These are phyloP conservation scores for Knipowitschia caucasica DNA, from an alignment of 2,797 vertebrate genomes.

Conservation along the genomic window DNA sequence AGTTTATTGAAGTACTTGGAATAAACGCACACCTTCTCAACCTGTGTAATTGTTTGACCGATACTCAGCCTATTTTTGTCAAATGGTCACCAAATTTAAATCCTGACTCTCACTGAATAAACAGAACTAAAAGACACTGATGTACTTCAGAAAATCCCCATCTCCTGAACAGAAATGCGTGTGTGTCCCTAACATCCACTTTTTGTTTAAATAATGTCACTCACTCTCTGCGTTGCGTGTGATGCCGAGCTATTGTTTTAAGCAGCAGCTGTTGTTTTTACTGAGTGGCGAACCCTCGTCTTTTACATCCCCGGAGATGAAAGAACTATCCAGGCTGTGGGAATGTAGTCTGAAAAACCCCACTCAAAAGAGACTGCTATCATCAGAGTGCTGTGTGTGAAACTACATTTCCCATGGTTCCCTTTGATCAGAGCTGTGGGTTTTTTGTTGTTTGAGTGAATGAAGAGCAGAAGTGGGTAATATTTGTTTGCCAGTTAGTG, in stretches of 20 bases:
- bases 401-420: constrained; percentile 72
- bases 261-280: constrained; percentile 80
- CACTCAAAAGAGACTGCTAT: constrained; percentile 62
- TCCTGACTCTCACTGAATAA: constrained; percentile 3
- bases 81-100: background rate
- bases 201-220: constrained; percentile 12
- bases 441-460: constrained; percentile 31
- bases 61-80: background rate
- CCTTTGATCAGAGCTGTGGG: constrained; percentile 62
- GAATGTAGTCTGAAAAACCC: constrained; percentile 60
- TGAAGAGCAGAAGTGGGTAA: constrained; percentile 43
- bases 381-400: constrained; percentile 59
- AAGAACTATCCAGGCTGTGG: constrained; percentile 65
- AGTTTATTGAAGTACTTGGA: background rate
- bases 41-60: background rate
- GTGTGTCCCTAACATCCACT: constrained; percentile 38
- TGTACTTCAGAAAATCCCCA: constrained; percentile 46
- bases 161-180: constrained; percentile 49
- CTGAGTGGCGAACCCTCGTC: constrained; percentile 55
- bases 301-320: constrained; percentile 71
- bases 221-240: constrained; percentile 49
- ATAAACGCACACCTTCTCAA: background rate
- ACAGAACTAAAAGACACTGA: constrained; percentile 38
- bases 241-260: constrained; percentile 74
- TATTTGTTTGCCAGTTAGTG: constrained; percentile 54